Evolutionary conservation across 1,140 invertebrate genomes (phyloP), one percentile per base, ranked within the genome.

Genomic region (Drosophila pectinifera): DNA sequence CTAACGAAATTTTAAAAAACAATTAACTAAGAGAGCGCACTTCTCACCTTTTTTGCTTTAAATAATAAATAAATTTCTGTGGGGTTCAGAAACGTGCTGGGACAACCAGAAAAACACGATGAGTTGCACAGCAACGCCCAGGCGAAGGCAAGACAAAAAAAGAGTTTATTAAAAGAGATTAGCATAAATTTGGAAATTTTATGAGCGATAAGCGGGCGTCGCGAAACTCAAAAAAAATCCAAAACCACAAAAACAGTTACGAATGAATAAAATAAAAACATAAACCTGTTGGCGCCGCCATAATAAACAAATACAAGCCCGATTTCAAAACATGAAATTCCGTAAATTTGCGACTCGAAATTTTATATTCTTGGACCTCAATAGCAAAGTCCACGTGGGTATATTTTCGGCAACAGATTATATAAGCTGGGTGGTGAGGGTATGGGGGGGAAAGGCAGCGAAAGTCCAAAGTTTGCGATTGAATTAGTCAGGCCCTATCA

Each of bases 51-150:
- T 31, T 31, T 38, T 24, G 46, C 31, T 18, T 69, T n/a, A 31
- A 14, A 18, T 13, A 59, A n/a, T n/a, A n/a, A n/a, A n/a, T n/a
- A n/a, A n/a, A n/a, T 24, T 31, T 42, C 18, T 55, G 20, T 34
- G 1, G 20, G 49, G 14, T 24, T 34, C 34, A 46, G 69, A 74
- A 74, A 74, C 70, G 72, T 74, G 72, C 72, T 74, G 13, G n/a
- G 5, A 67, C 65, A 81, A 86, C 74, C 82, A 86, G 82, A 82
- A 88, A 82, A 78, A 86, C 78, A 86, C 57, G 81, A 77, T 49
- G 65, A 78, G 41, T 78, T 41, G 18, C 49, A 51, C 31, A 36
- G 38, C 73, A 70, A 24, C 42, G 48, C 16, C 49, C 46, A 14
- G 56, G 56, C 63, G 51, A 55, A 39, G 45, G 43, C 36, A 62